Base-by-base conservation (phyloP, 1,140 invertebrate species). In the Danaus melanippus region DNA sequence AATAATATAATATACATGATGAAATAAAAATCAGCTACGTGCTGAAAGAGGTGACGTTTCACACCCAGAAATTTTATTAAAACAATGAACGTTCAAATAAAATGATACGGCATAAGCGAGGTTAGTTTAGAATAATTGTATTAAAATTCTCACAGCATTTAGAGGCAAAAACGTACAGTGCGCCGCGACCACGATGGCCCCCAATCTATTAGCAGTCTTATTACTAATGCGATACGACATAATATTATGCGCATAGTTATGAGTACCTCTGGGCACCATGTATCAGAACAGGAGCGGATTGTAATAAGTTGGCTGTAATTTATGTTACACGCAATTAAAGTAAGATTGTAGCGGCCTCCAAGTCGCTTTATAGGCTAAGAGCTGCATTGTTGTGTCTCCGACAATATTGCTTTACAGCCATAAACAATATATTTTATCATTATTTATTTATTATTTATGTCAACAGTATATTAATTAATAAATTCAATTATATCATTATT, bases 311-410 rank as follows among this genome's bases (percentile, higher is more conserved):
- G 64, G 54, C 60, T 53, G 67, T 86, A 84, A 86, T 83, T 86
- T 82, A 86, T 84, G 80, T 83, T 79, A 74, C 74, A 77, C 69
- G 83, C 79, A 83, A 84, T 86, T 86, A 86, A 86, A 83, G 76
- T 81, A 79, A 86, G 79, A 86, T 81, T 79, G 83, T 81, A 73
- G 64, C 62, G 67, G 55, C 62, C 67, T 67, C 58, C 55, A 32
- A 58, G 55, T 61, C 46, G 58, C 49, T 58, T 51, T 50, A 41
- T 61, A 66, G 57, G 10, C 47, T 64, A 57, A 51, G 64, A 64
- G 63, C 48, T 53, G 42, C 64, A 60, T 64, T 67, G 55, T 61
- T 57, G 39, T 47, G 12, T 63, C 52, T 60, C 44, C 53, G 52
- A 53, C 46, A 51, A 60, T 60, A 58, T 66, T 48, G 41, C 49